Percentiles rank a stretch among this genome's conserved stretches.
Evolutionary conservation across 2,113 vertebrate genomes (phyloP).

Genomic region (Rallus limicola): DNA sequence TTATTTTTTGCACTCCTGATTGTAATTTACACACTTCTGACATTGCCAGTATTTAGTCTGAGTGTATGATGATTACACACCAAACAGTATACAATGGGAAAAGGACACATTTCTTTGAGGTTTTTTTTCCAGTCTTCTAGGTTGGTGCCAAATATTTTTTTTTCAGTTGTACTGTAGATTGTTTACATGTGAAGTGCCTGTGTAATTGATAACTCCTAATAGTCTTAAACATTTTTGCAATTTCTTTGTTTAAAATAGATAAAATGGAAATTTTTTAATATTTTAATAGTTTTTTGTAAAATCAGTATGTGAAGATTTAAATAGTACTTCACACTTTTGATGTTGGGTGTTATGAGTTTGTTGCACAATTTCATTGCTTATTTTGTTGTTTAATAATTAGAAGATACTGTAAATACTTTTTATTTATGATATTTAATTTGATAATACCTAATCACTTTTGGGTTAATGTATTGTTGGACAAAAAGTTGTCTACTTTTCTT

Average conservation of each 20-base stretch:
- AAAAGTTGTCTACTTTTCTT: slow-evolving; percentile 60
- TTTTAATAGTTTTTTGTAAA: slow-evolving; percentile 79
- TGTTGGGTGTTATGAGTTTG: slow-evolving; percentile 75
- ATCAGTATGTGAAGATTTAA: slow-evolving; percentile 73
- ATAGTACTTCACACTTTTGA: slow-evolving; percentile 70
- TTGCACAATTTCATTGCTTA: slow-evolving; percentile 72
- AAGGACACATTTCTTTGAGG: slow-evolving; percentile 57
- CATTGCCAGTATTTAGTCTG: slow-evolving; percentile 71
- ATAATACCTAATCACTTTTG: slow-evolving; percentile 66
- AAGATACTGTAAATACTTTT: slow-evolving; percentile 77
- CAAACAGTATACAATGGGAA: slow-evolving; percentile 35
- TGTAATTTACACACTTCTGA: slow-evolving; percentile 66
- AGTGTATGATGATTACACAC: slow-evolving; percentile 63
- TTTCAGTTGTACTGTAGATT: slow-evolving; percentile 83
- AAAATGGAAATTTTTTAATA: slow-evolving; percentile 72
- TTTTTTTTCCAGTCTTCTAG: slow-evolving; percentile 76
- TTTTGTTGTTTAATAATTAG: slow-evolving; percentile 66
- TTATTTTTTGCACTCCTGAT: slow-evolving; percentile 69
- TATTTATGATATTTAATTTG: slow-evolving; percentile 85
- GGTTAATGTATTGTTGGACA: slow-evolving; percentile 70
- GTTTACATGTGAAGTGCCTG: slow-evolving; percentile 90
- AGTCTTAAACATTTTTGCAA: slow-evolving; percentile 79
- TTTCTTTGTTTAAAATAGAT: slow-evolving; percentile 77
- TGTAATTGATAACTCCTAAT: slow-evolving; percentile 80
- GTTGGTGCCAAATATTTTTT: slow-evolving; percentile 80